Conservation (phyloP, 1,140 invertebrate species). For the Argopecten irradians region DNA sequence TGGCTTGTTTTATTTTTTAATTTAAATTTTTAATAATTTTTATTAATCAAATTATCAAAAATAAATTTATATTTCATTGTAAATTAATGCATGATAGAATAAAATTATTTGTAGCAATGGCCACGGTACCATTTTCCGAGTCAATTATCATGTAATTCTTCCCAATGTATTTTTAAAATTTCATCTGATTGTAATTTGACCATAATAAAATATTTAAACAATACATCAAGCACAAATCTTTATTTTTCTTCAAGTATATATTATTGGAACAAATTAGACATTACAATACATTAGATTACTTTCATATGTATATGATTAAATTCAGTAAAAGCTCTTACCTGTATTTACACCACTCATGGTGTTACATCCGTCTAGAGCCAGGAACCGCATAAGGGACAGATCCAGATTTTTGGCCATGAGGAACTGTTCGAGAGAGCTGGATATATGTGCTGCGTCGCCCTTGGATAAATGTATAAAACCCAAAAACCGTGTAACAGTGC, state of each 20-base stretch:
- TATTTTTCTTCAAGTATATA: too few relatives aligned
- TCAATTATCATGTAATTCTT: too few relatives aligned
- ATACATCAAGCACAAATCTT: too few relatives aligned
- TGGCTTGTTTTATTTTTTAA: not conserved
- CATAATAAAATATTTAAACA: too few relatives aligned
- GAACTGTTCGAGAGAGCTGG: not conserved
- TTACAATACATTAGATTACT: not conserved
- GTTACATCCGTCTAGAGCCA: constrained; percentile 33
- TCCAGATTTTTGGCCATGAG: constrained; percentile 19
- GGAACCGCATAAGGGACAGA: not conserved
- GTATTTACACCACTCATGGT: not conserved
- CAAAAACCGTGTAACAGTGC: not conserved
- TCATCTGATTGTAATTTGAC: too few relatives aligned
- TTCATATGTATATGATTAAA: not conserved
- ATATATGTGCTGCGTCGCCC: constrained; percentile 14
- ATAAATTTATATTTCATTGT: too few relatives aligned
- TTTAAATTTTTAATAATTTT: not conserved
- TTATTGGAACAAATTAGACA: not conserved
- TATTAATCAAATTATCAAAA: not conserved
- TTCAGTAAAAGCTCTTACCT: not conserved
- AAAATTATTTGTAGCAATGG: too few relatives aligned
- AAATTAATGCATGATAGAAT: too few relatives aligned
- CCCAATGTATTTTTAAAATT: too few relatives aligned
- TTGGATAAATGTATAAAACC: not conserved
- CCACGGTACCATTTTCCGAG: too few relatives aligned